A percentile compares a stretch with the other conserved stretches of the same genome.
Conservation (phyloP, 92 coral and sea anemone species). For the Diadumene lineata region DNA sequence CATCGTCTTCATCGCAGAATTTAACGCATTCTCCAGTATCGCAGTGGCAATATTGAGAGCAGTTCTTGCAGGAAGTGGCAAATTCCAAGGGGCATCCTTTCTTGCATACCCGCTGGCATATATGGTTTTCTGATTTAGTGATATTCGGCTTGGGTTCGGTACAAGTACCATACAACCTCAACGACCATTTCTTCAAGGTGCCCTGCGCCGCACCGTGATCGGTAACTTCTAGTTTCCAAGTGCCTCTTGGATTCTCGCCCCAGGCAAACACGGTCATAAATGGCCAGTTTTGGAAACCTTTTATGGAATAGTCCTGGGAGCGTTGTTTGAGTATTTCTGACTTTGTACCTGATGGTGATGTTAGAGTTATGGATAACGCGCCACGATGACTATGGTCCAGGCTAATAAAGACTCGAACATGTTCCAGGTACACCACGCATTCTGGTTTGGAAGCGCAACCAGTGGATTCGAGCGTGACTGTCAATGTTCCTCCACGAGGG, state of each 20-base stretch:
- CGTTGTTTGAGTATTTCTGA: slow-evolving; percentile 86
- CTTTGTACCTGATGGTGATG: slow-evolving; percentile 88
- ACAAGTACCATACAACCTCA: slow-evolving; percentile 88
- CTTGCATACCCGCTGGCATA: slow-evolving; percentile 65
- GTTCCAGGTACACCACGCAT: slow-evolving; percentile 83
- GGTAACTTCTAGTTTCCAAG: slow-evolving; percentile 75
- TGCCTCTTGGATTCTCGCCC: slow-evolving; percentile 92
- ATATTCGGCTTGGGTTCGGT: slow-evolving; percentile 39
- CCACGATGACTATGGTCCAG: slow-evolving; percentile 73
- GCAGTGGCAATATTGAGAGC: slow-evolving; percentile 86
- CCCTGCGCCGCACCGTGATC: slow-evolving; percentile 67
- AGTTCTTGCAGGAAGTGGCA: slow-evolving; percentile 63
- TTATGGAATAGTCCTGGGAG: slow-evolving; percentile 60
- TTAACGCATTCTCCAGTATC: slow-evolving; percentile 77
- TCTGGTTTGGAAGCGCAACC: slow-evolving; percentile 60
- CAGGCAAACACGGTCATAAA: slow-evolving; percentile 97
- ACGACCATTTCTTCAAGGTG: slow-evolving; percentile 75
- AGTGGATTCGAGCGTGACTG: slow-evolving; percentile 52
- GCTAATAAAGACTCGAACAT: slow-evolving; percentile 81
- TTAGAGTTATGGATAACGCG: slow-evolving; percentile 69
- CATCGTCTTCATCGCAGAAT: slow-evolving; percentile 65
- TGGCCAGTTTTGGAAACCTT: slow-evolving; percentile 97
- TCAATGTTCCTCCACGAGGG: slow-evolving; percentile 53
- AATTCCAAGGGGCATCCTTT: slow-evolving; percentile 71
- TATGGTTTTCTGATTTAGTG: slow-evolving; percentile 51